phyloP scores from a whole-genome alignment of 2,888 invertebrate genomes.

The Coecobrya sp. region DNA sequence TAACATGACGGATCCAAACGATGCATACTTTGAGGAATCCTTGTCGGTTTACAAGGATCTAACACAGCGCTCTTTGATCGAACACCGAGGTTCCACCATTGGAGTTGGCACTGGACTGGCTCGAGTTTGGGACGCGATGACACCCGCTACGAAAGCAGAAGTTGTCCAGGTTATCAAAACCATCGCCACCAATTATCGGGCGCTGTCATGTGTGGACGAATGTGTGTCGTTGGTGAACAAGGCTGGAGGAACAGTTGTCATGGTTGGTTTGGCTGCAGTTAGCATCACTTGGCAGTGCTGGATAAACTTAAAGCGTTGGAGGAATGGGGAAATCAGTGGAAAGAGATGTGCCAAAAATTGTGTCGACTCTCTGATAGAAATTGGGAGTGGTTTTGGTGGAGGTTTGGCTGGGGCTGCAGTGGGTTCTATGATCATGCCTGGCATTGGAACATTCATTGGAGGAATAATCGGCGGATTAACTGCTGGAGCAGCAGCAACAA shows the following conservation, averaged over 20 bases:
- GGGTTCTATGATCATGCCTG: conserved; percentile 38
- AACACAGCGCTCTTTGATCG: background rate
- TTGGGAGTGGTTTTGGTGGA: conserved; percentile 57
- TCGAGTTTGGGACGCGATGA: conserved; percentile 42
- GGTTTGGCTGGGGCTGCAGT: conserved; percentile 62
- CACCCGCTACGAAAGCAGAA: background rate
- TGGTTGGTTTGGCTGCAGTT: conserved; percentile 52
- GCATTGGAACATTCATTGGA: conserved; percentile 47
- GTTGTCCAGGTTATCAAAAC: conserved; percentile 6
- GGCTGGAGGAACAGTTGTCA: conserved; percentile 48
- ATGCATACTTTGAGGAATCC: background rate
- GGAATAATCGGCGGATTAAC: conserved; percentile 36
- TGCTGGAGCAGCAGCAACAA: conserved; percentile 2
- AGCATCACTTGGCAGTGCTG: background rate
- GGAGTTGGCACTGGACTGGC: conserved; percentile 43
- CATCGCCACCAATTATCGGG: background rate
- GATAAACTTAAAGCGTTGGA: conserved; percentile 59
- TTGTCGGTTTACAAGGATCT: background rate
- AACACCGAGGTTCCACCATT: background rate
- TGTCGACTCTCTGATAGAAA: conserved; percentile 21
- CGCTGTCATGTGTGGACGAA: conserved; percentile 20
- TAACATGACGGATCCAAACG: conserved; percentile 2
- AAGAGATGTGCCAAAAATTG: conserved; percentile 63
- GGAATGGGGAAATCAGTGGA: conserved; percentile 70
- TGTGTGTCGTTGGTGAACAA: conserved; percentile 14